These are phyloP conservation scores for Zaprionus davidi DNA, from an alignment of 1,140 invertebrate species.

Conservation along the genomic window DNA sequence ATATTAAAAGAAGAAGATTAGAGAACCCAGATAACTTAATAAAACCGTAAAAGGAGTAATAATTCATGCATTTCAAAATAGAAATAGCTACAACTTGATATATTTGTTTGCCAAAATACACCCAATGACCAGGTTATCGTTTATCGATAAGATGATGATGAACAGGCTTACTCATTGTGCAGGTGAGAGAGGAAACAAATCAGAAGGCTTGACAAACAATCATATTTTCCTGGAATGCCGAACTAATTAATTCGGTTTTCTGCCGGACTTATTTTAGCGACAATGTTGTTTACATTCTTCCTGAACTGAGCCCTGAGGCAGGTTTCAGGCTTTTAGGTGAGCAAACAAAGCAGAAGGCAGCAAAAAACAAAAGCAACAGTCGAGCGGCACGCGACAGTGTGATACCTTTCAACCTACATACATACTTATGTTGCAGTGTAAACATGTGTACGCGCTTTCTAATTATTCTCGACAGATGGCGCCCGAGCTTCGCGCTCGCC, in stretches of 20 bases:
- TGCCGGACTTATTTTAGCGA: slow-evolving; percentile 56
- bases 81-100: too few species aligned
- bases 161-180: slow-evolving; percentile 1
- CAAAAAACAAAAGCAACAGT: neutral
- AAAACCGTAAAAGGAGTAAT: too few species aligned
- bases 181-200: neutral
- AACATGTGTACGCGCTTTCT: too few species aligned
- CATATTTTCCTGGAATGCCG: slow-evolving; percentile 49
- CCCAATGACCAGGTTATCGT: neutral
- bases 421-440: too few species aligned
- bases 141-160: neutral
- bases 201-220: slow-evolving; percentile 46
- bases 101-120: neutral
- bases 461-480: too few species aligned
- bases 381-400: too few species aligned
- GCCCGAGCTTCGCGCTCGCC: too few species aligned
- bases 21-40: too few species aligned
- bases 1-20: slow-evolving; percentile 7
- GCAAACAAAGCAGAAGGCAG: slow-evolving; percentile 20
- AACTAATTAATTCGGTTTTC: slow-evolving; percentile 58
- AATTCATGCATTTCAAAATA: too few species aligned
- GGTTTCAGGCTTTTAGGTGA: slow-evolving; percentile 25
- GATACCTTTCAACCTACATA: too few species aligned
- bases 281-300: slow-evolving; percentile 59
- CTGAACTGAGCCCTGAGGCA: slow-evolving; percentile 23